These are phyloP conservation scores for Pontoporia blainvillei DNA, from an alignment of 2,113 vertebrate species.

Conservation along the genomic window DNA sequence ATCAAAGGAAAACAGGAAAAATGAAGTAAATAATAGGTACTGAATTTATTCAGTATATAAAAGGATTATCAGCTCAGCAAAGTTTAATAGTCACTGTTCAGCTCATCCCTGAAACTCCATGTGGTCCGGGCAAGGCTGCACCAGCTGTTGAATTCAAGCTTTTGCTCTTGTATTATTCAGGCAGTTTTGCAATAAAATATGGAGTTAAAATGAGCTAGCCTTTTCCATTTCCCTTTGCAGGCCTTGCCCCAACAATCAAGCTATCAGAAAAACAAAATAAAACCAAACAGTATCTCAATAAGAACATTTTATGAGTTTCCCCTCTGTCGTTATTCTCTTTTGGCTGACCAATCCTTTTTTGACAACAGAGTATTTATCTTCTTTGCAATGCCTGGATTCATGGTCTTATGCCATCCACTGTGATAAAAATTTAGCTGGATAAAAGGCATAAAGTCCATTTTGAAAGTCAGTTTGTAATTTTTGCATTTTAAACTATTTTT, in stretches of 20 bases:
- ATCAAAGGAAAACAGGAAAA: background rate
- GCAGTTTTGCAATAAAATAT: conserved; percentile 39
- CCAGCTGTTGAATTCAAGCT: background rate
- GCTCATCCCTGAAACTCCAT: background rate
- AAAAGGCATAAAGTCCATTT: conserved; percentile 55
- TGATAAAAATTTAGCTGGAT: conserved; percentile 38
- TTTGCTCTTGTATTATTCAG: background rate
- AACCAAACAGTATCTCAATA: conserved; percentile 33
- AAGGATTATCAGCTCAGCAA: conserved; percentile 7
- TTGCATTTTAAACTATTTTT: conserved; percentile 28
- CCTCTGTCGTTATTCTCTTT: conserved; percentile 62
- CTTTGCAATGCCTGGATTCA: conserved; percentile 24
- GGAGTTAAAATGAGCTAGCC: conserved; percentile 52
- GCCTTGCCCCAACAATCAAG: conserved; percentile 40
- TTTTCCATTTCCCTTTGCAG: conserved; percentile 31
- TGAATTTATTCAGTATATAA: conserved; percentile 24
- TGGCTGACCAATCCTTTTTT: conserved; percentile 47
- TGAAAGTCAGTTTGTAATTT: conserved; percentile 54
- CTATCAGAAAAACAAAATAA: conserved; percentile 55
- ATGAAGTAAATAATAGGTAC: background rate
- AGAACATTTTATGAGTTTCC: conserved; percentile 61
- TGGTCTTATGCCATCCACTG: background rate
- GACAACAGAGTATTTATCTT: conserved; percentile 67
- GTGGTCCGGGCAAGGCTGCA: background rate
- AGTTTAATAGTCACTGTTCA: background rate